Evolutionary conservation across 1,140 invertebrate genomes (phyloP).

Genomic region (Meloidogyne exigua): DNA sequence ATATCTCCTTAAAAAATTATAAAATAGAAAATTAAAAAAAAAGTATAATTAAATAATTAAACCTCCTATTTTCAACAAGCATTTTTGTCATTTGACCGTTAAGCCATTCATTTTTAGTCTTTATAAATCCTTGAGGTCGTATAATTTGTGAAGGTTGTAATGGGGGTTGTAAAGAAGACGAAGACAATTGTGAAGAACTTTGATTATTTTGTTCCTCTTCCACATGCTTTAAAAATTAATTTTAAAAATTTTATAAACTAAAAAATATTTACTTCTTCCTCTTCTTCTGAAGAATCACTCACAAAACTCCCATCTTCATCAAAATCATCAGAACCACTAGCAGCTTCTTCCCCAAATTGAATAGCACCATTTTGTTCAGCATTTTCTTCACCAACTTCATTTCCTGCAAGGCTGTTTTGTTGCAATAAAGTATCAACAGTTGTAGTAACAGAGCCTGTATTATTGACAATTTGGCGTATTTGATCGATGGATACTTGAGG

Average conservation of each 20-base stretch:
- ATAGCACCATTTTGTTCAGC: conserved; percentile 15
- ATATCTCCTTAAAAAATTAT: not conserved
- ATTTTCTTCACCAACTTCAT: conserved; percentile 9
- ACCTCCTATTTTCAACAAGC: conserved; percentile 9
- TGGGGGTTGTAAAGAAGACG: not conserved
- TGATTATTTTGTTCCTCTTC: not conserved
- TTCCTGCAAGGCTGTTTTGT: conserved; percentile 2
- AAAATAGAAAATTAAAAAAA: no score
- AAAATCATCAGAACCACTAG: not conserved
- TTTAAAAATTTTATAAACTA: not conserved
- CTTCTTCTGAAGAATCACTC: not conserved
- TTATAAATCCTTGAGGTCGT: not conserved
- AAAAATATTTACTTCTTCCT: conserved; percentile 1
- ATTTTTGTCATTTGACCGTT: conserved; percentile 9
- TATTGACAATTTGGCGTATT: conserved; percentile 31
- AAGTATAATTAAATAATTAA: not conserved
- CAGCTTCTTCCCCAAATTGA: not conserved
- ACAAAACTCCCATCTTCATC: not conserved
- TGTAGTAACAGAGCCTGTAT: conserved; percentile 19
- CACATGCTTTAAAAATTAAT: conserved; percentile 2
- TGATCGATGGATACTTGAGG: conserved; percentile 37
- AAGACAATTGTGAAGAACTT: not conserved
- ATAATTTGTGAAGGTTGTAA: conserved; percentile 1
- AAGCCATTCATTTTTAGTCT: conserved; percentile 11
- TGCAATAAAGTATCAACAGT: conserved; percentile 34